phyloP scores from a whole-genome alignment of 92 coral and sea anemone genomes.

The Chrysogorgia sp. region DNA sequence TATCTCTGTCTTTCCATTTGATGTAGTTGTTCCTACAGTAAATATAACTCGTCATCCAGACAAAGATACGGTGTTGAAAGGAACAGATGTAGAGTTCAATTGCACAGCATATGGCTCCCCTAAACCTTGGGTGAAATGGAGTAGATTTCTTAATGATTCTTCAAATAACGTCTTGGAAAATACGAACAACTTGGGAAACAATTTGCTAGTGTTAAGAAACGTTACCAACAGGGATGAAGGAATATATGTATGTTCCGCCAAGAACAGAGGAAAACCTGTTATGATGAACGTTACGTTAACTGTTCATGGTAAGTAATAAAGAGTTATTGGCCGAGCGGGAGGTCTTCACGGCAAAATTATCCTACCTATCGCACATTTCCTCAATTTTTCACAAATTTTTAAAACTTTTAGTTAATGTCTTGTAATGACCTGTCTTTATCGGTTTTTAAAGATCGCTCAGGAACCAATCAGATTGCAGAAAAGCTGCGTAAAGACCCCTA shows the following conservation, averaged over 20 bases:
- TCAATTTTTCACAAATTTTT: too few relatives aligned
- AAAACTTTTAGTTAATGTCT: too few relatives aligned
- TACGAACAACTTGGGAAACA: not conserved
- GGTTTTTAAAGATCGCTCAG: too few relatives aligned
- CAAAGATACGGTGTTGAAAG: conserved; percentile 38
- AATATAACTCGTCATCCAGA: conserved; percentile 19
- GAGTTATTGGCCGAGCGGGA: too few relatives aligned
- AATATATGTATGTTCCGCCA: conserved; percentile 52
- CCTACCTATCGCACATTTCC: too few relatives aligned
- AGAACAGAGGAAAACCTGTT: conserved; percentile 51
- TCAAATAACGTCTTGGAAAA: not conserved
- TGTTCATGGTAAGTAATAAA: conserved; percentile 57
- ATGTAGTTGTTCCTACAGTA: conserved; percentile 59
- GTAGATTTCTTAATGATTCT: conserved; percentile 34
- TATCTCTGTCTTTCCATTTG: not conserved
- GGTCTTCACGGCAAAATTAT: too few relatives aligned
- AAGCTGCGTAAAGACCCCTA: too few relatives aligned
- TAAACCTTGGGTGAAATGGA: conserved; percentile 53
- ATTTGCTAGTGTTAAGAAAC: not conserved
- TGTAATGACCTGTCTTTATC: too few relatives aligned
- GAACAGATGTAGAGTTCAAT: conserved; percentile 30
- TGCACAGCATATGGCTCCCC: conserved; percentile 64
- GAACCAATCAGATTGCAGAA: too few relatives aligned
- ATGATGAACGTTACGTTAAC: conserved; percentile 25
- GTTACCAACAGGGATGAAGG: conserved; percentile 58